These are phyloP conservation scores for Lycaon pictus DNA, from an alignment of 2,113 vertebrate genomes.

Conservation along the genomic window DNA sequence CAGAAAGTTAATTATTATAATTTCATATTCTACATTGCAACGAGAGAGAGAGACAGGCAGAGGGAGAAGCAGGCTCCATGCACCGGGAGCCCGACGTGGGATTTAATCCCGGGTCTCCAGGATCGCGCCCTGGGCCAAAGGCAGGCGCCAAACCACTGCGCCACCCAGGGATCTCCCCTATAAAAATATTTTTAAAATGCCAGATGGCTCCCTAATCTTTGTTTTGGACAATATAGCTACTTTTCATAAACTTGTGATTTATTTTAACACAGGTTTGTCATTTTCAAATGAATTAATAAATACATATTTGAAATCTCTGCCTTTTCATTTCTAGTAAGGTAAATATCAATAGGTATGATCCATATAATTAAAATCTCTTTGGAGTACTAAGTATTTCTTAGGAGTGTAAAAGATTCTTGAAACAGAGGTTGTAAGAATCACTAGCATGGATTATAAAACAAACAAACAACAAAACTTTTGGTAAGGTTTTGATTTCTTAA, in stretches of 20 bases:
- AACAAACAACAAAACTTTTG: not conserved
- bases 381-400: not conserved
- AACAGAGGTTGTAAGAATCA: not conserved
- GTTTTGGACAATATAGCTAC: not conserved
- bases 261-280: not conserved
- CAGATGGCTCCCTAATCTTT: not conserved
- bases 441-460: not conserved
- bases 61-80: no score
- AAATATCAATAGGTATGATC: not conserved
- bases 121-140: no score
- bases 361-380: not conserved
- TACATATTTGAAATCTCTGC: not conserved
- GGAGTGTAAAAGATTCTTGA: not conserved
- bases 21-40: not conserved
- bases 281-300: not conserved
- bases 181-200: not conserved
- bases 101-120: no score
- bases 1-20: constrained; percentile 1
- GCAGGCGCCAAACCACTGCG: no score
- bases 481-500: constrained; percentile 9
- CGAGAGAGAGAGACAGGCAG: no score
- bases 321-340: constrained; percentile 8
- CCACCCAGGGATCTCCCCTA: no score
- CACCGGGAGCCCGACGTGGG: no score
- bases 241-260: not conserved